Percentiles rank a stretch among this genome's conserved stretches.
phyloP scores from a whole-genome alignment of 2,888 invertebrate genomes.

The Hirtodrosophila cameraria region DNA sequence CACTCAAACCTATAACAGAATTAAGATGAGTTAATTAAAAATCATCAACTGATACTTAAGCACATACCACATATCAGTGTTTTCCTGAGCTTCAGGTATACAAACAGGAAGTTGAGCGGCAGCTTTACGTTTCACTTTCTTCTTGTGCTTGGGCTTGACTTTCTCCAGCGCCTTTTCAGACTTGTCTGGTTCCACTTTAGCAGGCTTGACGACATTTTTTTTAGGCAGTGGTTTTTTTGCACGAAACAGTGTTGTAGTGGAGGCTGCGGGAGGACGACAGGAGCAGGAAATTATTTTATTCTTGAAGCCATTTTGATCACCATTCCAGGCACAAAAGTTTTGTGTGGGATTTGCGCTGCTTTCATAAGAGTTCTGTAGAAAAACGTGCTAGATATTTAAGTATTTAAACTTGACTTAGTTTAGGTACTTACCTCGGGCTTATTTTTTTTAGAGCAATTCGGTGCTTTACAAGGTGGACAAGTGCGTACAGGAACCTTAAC shows the following conservation, averaged over 20 bases:
- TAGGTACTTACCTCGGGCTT: no score
- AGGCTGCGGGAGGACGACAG: background rate
- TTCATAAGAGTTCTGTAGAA: no score
- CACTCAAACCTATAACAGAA: constrained; percentile 51
- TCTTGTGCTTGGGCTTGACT: constrained; percentile 17
- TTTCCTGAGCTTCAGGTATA: background rate
- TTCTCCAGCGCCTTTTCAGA: constrained; percentile 3
- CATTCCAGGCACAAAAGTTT: background rate
- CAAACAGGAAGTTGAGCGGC: background rate
- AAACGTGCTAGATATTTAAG: no score
- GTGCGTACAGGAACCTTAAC: no score
- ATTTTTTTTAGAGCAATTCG: no score
- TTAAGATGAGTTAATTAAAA: background rate
- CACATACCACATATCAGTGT: constrained; percentile 55
- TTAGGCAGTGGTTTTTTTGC: background rate
- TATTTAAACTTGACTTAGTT: no score
- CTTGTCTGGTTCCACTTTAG: background rate
- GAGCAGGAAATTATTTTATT: background rate
- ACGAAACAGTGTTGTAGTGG: background rate
- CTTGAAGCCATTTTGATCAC: background rate
- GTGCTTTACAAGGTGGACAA: no score
- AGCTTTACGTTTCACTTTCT: background rate
- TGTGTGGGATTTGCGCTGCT: no score
- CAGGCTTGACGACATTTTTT: background rate
- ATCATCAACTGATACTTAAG: background rate